These are phyloP conservation scores for Mandrillus leucophaeus DNA, from an alignment of 2,113 vertebrate genomes.

Conservation along the genomic window DNA sequence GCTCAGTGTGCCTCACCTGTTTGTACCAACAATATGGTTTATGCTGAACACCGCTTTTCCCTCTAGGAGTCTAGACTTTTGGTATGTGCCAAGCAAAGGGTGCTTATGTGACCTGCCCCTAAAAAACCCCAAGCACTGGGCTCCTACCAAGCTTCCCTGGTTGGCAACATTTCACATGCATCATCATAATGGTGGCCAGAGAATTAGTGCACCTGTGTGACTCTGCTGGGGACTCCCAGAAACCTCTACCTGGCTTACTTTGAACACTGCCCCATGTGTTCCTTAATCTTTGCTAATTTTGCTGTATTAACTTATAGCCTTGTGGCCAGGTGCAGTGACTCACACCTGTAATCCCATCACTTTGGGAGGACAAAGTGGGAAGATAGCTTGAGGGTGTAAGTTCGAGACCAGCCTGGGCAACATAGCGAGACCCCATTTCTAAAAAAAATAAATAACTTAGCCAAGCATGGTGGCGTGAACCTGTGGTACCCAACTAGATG, in stretches of 20 bases:
- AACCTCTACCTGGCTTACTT: not conserved
- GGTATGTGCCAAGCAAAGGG: not conserved
- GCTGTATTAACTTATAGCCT: not conserved
- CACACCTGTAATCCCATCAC: not conserved
- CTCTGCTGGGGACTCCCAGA: not conserved
- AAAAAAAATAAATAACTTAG: not conserved
- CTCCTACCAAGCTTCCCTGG: not conserved
- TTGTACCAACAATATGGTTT: not conserved
- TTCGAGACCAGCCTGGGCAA: not conserved
- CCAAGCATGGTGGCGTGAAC: not conserved
- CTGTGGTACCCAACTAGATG: not conserved
- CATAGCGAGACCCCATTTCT: not conserved
- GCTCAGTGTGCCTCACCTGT: not conserved
- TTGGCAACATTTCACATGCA: not conserved
- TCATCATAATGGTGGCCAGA: not conserved
- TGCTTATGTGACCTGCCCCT: not conserved
- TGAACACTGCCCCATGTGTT: rapidly evolving
- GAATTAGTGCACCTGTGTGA: not conserved
- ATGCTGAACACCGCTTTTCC: not conserved
- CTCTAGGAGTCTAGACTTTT: not conserved
- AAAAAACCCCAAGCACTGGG: rapidly evolving
- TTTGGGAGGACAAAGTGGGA: not conserved
- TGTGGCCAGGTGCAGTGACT: not conserved
- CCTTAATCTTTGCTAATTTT: not conserved
- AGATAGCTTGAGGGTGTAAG: rapidly evolving